These are phyloP conservation scores for Myotis davidii DNA, from an alignment of 2,113 vertebrate genomes.

Conservation along the genomic window DNA sequence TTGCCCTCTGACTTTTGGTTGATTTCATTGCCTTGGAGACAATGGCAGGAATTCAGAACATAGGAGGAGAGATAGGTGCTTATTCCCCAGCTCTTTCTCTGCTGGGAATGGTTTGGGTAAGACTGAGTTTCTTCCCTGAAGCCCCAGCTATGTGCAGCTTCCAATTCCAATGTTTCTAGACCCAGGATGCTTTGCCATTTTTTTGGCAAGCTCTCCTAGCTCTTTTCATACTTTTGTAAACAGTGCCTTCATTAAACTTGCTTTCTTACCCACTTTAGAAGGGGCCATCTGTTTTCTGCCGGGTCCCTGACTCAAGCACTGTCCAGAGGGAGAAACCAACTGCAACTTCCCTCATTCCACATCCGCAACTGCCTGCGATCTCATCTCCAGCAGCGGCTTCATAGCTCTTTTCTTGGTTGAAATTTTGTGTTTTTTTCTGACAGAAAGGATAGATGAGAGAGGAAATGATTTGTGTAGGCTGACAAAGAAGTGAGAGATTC, in stretches of 20 bases:
- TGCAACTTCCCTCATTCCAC: no score
- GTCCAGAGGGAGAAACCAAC: neutral
- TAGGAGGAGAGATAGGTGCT: neutral
- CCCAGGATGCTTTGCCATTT: neutral
- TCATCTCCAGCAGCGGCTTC: neutral
- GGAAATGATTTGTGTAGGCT: neutral
- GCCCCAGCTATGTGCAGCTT: neutral
- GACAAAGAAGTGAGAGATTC: neutral
- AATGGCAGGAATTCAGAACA: neutral
- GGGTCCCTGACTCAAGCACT: neutral
- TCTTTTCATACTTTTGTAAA: constrained; percentile 15
- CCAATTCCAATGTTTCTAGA: neutral
- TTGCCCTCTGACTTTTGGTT: neutral
- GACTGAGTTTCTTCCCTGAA: neutral
- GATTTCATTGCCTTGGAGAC: neutral
- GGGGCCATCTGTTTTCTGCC: neutral
- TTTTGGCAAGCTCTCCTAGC: neutral
- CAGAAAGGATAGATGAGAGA: neutral
- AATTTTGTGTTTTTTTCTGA: neutral
- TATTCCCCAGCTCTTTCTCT: neutral
- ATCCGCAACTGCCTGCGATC: fast-evolving
- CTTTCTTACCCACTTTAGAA: neutral
- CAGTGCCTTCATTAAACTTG: neutral
- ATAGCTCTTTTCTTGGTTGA: neutral
- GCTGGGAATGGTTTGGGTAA: neutral